A percentile compares a stretch with the other conserved stretches of the same genome.
Evolutionary conservation across 1,140 invertebrate species (phyloP).

Genomic region (Hycleus phaleratus): DNA sequence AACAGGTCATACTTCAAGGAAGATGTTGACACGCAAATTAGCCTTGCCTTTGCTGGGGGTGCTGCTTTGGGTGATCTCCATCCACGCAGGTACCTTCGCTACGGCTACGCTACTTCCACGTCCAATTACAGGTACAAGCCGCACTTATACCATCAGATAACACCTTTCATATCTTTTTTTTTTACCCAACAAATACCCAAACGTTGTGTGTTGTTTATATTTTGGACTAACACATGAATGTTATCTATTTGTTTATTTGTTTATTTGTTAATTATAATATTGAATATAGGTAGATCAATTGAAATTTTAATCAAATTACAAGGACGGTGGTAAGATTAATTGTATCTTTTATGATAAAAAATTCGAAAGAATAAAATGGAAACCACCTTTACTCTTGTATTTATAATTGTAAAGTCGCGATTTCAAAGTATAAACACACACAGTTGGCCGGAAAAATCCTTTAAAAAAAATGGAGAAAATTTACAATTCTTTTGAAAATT

Average conservation of each 20-base stretch:
- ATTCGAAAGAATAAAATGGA: too few species aligned
- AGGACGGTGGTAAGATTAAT: too few species aligned
- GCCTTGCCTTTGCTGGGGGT: slow-evolving; percentile 25
- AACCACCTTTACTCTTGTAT: too few species aligned
- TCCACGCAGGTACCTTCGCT: slow-evolving; percentile 24
- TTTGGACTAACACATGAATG: neutral
- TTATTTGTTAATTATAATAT: neutral
- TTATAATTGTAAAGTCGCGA: neutral
- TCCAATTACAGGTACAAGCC: slow-evolving; percentile 19
- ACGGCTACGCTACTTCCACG: slow-evolving; percentile 10
- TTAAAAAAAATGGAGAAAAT: slow-evolving; percentile 1
- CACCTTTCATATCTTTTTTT: neutral
- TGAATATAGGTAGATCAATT: too few species aligned
- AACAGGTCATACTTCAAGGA: slow-evolving; percentile 7
- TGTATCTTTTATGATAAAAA: too few species aligned
- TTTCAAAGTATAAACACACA: slow-evolving; percentile 7
- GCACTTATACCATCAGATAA: slow-evolving; percentile 19
- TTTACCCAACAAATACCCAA: neutral
- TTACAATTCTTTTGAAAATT: neutral
- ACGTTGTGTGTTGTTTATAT: slow-evolving; percentile 6
- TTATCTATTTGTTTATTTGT: neutral
- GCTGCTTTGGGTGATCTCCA: slow-evolving; percentile 25
- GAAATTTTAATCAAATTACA: too few species aligned
- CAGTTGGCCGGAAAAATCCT: neutral
- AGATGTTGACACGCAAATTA: slow-evolving; percentile 19